Evolutionary conservation across 2,113 vertebrate species (phyloP).

Genomic region (Cacatua alba): DNA sequence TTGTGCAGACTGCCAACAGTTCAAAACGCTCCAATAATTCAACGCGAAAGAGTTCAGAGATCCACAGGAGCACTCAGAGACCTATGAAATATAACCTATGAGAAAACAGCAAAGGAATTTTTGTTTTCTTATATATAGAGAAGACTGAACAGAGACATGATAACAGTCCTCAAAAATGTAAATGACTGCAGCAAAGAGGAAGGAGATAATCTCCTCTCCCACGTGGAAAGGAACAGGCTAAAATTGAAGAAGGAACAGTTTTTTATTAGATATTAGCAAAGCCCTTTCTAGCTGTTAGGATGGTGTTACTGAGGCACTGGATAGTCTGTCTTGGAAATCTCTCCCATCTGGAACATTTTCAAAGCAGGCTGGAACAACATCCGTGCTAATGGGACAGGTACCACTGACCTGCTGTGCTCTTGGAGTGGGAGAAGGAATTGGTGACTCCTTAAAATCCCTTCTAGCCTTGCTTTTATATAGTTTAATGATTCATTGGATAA

Average conservation of each 20-base stretch:
- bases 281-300: neutral
- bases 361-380: neutral
- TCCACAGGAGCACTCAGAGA: neutral
- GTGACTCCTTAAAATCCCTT: neutral
- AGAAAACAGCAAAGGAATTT: constrained; percentile 18
- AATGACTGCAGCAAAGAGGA: constrained; percentile 42
- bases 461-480: neutral
- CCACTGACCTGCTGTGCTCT: neutral
- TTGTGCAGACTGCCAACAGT: neutral
- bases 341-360: neutral
- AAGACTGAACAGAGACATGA: constrained; percentile 50
- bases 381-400: neutral
- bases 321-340: neutral
- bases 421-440: neutral
- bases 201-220: constrained; percentile 62
- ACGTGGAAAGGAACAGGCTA: constrained; percentile 22
- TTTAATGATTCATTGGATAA: neutral
- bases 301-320: neutral
- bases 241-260: neutral
- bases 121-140: constrained; percentile 38
- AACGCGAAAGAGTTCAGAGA: neutral
- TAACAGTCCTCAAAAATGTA: constrained; percentile 68
- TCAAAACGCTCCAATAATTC: neutral
- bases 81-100: constrained; percentile 33
- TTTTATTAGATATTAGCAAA: neutral